A percentile compares a stretch with the other conserved stretches of the same genome.
Conservation (phyloP, 1,140 invertebrate genomes). For the Drosophila pseudoobscura region DNA sequence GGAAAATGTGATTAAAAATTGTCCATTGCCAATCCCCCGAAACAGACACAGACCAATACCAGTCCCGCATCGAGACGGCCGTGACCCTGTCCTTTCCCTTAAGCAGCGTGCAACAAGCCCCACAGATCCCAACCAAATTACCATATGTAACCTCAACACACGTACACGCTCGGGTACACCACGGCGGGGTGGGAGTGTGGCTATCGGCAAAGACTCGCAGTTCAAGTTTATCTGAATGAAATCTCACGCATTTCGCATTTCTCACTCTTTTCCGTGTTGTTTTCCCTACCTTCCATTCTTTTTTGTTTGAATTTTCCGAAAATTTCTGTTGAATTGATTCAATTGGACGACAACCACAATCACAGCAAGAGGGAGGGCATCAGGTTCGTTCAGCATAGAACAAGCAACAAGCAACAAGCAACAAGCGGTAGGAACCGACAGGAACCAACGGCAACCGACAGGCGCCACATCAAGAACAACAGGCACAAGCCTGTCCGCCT, state of each 20-base stretch:
- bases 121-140: constrained; percentile 52
- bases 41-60: too few relatives aligned
- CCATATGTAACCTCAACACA: constrained; percentile 64
- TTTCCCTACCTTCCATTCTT: constrained; percentile 9
- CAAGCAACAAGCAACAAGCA: constrained; percentile 50
- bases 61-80: neutral
- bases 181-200: constrained; percentile 20
- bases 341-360: constrained; percentile 26
- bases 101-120: constrained; percentile 35
- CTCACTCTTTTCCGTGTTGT: constrained; percentile 24
- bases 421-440: constrained; percentile 39
- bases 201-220: neutral
- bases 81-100: constrained; percentile 10
- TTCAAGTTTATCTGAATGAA: constrained; percentile 22
- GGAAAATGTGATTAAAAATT: constrained; percentile 57
- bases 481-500: constrained; percentile 5
- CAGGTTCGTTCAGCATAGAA: constrained; percentile 11
- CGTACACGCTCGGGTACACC: constrained; percentile 12
- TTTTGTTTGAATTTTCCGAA: constrained; percentile 26
- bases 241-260: constrained; percentile 43
- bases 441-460: constrained; percentile 7
- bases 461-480: constrained; percentile 22
- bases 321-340: constrained; percentile 60
- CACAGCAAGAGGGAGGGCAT: constrained; percentile 18
- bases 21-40: constrained; percentile 15